These are phyloP conservation scores for Coreoperca whiteheadi DNA, from an alignment of 2,113 vertebrate species.

Conservation along the genomic window DNA sequence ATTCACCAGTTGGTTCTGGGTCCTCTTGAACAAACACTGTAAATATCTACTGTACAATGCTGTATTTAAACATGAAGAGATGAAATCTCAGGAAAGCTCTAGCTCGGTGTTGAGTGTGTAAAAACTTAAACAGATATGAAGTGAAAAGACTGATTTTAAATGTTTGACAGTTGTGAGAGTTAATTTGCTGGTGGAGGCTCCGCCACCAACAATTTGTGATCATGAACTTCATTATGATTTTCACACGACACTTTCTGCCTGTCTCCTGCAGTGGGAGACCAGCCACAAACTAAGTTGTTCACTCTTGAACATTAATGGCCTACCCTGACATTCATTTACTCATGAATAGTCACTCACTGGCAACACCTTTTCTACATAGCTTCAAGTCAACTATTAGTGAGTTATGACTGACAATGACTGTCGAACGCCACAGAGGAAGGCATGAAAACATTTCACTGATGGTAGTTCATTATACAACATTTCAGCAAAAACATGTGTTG, in stretches of 20 bases:
- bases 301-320: not conserved
- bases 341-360: not conserved
- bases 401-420: not conserved
- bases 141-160: not conserved
- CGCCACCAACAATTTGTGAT: not conserved
- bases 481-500: not conserved
- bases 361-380: not conserved
- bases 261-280: not conserved
- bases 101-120: not conserved
- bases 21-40: conserved; percentile 19
- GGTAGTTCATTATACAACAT: not conserved
- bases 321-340: not conserved
- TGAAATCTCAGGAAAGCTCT: not conserved
- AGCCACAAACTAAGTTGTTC: not conserved
- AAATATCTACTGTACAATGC: conserved; percentile 1
- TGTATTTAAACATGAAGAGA: not conserved
- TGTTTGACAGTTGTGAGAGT: not conserved
- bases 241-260: not conserved
- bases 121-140: not conserved
- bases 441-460: not conserved
- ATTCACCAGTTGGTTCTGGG: not conserved
- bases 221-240: not conserved
- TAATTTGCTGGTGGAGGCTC: not conserved
- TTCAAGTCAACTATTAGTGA: not conserved
- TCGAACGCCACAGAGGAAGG: not conserved